Evolutionary conservation across 2,888 invertebrate genomes (phyloP).

Genomic region (Sesia apiformis): DNA sequence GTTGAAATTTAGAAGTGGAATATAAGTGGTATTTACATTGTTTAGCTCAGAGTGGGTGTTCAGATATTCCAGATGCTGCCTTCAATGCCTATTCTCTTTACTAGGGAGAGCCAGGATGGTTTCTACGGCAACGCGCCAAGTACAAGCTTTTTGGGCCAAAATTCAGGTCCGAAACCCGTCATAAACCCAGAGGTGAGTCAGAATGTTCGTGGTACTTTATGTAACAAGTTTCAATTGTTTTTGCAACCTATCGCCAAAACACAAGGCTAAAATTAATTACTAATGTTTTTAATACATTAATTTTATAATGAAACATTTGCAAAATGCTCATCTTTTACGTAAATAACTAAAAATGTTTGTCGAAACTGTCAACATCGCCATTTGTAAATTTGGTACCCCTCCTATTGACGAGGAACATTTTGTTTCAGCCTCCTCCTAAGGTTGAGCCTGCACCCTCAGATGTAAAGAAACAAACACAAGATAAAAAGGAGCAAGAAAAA

Average conservation of each 20-base stretch:
- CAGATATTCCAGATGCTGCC: slow-evolving; percentile 61
- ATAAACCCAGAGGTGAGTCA: slow-evolving; percentile 49
- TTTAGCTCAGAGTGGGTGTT: slow-evolving; percentile 14
- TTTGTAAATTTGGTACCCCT: not conserved
- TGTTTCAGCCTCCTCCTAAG: not conserved
- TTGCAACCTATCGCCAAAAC: not conserved
- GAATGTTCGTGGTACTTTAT: not conserved
- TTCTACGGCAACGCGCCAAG: slow-evolving; percentile 62
- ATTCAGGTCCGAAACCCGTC: slow-evolving; percentile 34
- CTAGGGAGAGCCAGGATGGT: slow-evolving; percentile 65
- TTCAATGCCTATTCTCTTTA: slow-evolving; percentile 67
- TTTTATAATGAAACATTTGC: not conserved
- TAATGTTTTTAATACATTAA: not conserved
- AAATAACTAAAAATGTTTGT: not conserved
- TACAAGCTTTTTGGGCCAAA: slow-evolving; percentile 53
- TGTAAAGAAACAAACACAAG: not conserved
- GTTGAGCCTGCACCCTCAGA: not conserved
- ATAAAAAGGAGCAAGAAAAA: not conserved
- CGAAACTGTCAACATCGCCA: not conserved
- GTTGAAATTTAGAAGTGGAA: not conserved
- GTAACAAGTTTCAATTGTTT: not conserved
- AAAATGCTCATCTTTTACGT: not conserved
- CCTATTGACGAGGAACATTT: not conserved
- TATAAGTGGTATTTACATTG: slow-evolving; percentile 14
- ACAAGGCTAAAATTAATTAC: not conserved